Evolutionary conservation across 2,888 invertebrate species (phyloP), one percentile per base, ranked within the genome.

Genomic region (Lobophora halterata): DNA sequence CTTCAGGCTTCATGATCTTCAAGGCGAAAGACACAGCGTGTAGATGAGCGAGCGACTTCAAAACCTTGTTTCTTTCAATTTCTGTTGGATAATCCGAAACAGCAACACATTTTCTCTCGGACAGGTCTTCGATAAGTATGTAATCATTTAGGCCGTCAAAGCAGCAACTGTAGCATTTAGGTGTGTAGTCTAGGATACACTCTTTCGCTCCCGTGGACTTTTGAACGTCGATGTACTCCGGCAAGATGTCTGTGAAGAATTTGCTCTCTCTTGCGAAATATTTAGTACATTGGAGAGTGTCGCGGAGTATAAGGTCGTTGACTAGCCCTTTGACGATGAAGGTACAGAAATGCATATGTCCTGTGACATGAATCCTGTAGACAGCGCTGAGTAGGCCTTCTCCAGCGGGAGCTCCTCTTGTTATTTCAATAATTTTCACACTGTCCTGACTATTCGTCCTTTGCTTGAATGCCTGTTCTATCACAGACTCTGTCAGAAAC

Each of bases 321-420:
- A 70, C 52, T 1, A 76, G 44, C 1, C 62, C 67, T 52, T 79
- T 77, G 0, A 55, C 71, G 7, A 79, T 43, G 18, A 77, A 72
- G 3, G 55, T 62, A 0, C 61, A 46, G 2, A 46, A 51, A 10
- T 62, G 33, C 2, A 35, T 25, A 1, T 46, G 21, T 1, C 73
- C 71, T 4, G 32, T 52, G 0, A 65, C 64, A 5, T 49, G 37
- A 9, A 79, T 59, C 8, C 76, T 58, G 41, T 71, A 75, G 1
- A 79, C 73, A 3, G 65, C 71, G 33, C 75, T 64, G 5, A 77
- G 45, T 2, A 75, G 45, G 0, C 77, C 75, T 41, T 75, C 71
- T 0, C 76, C 78, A 0, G 63, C 63, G 0, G 70, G 61, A 0
- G 69, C 67, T 0, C 65, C 77, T 49, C 61, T 54, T 1, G 54